A percentile compares a stretch with the other conserved stretches of the same genome.
Evolutionary conservation across 53 echinoderm and acorn worm genomes (phyloP).

Genomic region (Luidia sarsii): DNA sequence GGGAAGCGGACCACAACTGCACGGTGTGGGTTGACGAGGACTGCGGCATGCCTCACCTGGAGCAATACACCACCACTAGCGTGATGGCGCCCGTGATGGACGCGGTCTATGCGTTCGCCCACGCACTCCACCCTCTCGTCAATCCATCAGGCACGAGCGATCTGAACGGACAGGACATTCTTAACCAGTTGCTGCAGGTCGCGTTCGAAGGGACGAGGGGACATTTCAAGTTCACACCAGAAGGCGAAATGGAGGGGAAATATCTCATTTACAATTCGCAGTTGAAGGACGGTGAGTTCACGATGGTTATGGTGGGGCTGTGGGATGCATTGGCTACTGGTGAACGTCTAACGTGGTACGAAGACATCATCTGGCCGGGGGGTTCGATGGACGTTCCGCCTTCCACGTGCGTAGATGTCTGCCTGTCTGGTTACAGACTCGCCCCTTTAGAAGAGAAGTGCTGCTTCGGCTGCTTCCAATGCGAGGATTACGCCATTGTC

Average conservation of each 20-base stretch:
- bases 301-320: neutral
- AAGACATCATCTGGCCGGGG: conserved; percentile 33
- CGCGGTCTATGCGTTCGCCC: conserved; percentile 52
- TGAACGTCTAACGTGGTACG: neutral
- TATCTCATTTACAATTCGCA: conserved; percentile 28
- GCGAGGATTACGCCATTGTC: conserved; percentile 52
- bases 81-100: conserved; percentile 28
- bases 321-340: conserved; percentile 22
- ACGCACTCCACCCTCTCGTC: conserved; percentile 27
- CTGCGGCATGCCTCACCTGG: neutral
- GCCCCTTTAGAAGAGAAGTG: conserved; percentile 57
- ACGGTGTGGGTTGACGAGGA: conserved; percentile 3
- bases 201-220: conserved; percentile 46
- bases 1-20: neutral
- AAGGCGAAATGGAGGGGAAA: conserved; percentile 52
- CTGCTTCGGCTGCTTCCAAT: conserved; percentile 77
- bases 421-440: conserved; percentile 34
- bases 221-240: conserved; percentile 17
- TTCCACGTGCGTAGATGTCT: conserved; percentile 75
- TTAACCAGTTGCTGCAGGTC: conserved; percentile 19
- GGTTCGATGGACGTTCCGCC: neutral
- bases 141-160: neutral
- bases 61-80: neutral
- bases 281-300: neutral
- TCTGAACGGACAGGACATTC: conserved; percentile 17